Evolutionary conservation across 1,140 invertebrate genomes (phyloP).

Genomic region (Diabrotica undecimpunctata): DNA sequence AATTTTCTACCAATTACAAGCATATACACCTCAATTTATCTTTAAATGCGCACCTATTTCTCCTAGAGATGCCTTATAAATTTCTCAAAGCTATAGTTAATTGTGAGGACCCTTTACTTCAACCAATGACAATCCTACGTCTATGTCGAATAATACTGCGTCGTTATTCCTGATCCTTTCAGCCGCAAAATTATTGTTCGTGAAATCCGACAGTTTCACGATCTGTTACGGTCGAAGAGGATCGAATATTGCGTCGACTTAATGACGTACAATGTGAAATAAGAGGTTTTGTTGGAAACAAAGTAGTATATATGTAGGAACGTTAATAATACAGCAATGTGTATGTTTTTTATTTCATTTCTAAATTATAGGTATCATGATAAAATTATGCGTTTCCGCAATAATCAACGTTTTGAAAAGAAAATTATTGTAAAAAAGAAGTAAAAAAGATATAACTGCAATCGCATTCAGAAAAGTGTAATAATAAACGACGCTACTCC

Average conservation of each 20-base stretch:
- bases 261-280: no score
- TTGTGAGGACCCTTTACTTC: neutral
- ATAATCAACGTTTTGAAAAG: neutral
- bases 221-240: conserved; percentile 1
- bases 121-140: neutral
- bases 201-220: neutral
- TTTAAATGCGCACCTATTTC: no score
- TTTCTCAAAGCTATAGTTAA: no score
- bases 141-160: neutral
- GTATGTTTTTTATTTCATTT: neutral
- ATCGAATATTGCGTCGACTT: neutral
- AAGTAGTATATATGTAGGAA: no score
- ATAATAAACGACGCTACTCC: no score
- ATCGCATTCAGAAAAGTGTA: no score
- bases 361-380: neutral
- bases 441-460: neutral
- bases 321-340: neutral
- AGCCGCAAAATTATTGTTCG: conserved; percentile 2
- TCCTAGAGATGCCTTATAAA: no score
- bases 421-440: neutral
- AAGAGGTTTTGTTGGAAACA: no score
- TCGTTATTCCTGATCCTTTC: neutral
- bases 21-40: no score
- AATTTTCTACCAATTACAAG: no score
- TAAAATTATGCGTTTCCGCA: neutral